Evolutionary conservation across 1,140 invertebrate genomes (phyloP), one percentile per base, ranked within the genome.

Genomic region (Leptestheria dahalacensis): DNA sequence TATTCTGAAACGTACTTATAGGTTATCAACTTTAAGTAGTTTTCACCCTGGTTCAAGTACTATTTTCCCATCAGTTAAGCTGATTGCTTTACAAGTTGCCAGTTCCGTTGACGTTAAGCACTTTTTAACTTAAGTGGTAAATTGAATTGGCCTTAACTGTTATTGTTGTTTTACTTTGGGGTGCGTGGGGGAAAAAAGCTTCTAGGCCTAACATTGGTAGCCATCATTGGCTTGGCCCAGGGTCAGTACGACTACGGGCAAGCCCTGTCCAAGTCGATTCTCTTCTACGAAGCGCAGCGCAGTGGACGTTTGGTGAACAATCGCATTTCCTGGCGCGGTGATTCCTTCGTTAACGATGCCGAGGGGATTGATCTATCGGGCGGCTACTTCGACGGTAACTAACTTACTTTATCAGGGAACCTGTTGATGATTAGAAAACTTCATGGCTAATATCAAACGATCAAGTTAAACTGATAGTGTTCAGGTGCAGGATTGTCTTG

Each of bases 201-300:
- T 41, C 15, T 41, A 41, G 33, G 6, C 6, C 15, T 41, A 41
- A 15, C 33, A 41, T 41, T 41, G 15, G 33, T 15, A 15, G 33
- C n/a, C 11, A 33, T 2, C 9, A n/a, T 55, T 10, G 53, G 53
- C 20, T 10, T 55, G 23, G 26, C 33, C 53, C 26, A 28, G 3
- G 53, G 26, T 55, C 53, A 55, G 28, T 66, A 63, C 55, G 61
- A 67, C 49, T 67, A 67, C 54, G 55, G 52, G 9, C 46, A 70
- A n/a, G 69, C 68, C 4, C 62, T 73, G 41, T 56, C 62, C 33
- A 71, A 70, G 62, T 72, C 72, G 12, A 61, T 73, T 23, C 59
- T 74, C 26, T 74, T 74, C 65, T 74, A 72, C 60, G 72, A 73
- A 54, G 72, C 71, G 6, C 72, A 74, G 65, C 49, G 72, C 20